phyloP scores from a whole-genome alignment of 1,140 invertebrate genomes.

The Kradibia gibbosae region DNA sequence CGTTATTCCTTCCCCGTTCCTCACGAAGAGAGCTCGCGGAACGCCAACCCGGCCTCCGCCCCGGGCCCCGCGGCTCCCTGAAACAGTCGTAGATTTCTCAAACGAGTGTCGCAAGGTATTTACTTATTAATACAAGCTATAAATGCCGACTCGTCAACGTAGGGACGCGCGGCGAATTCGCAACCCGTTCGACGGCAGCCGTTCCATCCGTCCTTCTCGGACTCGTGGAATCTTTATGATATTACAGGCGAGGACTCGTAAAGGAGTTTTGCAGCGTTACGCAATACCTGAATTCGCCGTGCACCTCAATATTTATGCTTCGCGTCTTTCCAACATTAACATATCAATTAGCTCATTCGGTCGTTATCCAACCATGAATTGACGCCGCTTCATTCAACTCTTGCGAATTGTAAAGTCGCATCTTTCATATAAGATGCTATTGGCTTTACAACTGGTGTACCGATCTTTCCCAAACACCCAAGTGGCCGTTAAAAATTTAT shows the following conservation, averaged over 20 bases:
- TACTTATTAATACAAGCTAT: constrained; percentile 22
- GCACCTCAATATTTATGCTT: neutral
- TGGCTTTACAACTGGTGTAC: neutral
- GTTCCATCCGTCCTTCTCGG: neutral
- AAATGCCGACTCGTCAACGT: neutral
- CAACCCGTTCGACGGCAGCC: neutral
- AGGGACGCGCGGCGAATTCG: neutral
- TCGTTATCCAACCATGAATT: neutral
- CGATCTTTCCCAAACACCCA: neutral
- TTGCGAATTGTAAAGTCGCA: neutral
- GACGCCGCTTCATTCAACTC: neutral
- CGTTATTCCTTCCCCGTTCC: no score
- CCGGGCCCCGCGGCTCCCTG: neutral
- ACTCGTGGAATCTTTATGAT: neutral
- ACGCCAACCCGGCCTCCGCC: neutral
- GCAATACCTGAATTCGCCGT: neutral
- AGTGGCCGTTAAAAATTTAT: neutral
- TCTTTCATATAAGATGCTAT: neutral
- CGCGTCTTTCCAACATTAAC: neutral
- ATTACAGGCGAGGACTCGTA: neutral
- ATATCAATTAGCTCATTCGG: neutral
- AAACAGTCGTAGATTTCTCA: neutral
- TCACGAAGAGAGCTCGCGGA: no score
- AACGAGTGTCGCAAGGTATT: neutral
- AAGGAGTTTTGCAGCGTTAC: neutral